Percentiles rank a stretch among this genome's conserved stretches.
These are phyloP conservation scores for Epinotia brunnichana DNA, from an alignment of 2,888 invertebrate genomes.

Conservation along the genomic window DNA sequence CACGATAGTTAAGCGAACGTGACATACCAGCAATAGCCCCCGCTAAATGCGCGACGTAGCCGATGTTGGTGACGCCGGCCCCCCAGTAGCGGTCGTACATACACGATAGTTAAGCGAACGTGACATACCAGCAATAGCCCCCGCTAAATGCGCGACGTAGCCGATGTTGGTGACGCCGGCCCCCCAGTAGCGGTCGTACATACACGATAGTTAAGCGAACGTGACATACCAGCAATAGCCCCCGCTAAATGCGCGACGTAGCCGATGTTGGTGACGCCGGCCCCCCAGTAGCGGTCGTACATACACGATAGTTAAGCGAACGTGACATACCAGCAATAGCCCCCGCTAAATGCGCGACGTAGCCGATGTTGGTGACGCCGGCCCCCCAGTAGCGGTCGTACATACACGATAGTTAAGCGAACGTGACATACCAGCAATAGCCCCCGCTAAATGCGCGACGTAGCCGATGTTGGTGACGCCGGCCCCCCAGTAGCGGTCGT, in stretches of 20 bases:
- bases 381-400: constrained; percentile 92
- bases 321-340: constrained; percentile 89
- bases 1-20: background rate
- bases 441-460: constrained; percentile 96
- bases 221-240: constrained; percentile 89
- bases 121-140: constrained; percentile 91
- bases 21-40: constrained; percentile 93
- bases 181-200: constrained; percentile 93
- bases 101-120: background rate
- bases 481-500: constrained; percentile 90
- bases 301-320: constrained; percentile 61
- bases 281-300: constrained; percentile 91
- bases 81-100: constrained; percentile 93
- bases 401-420: constrained; percentile 61
- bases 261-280: constrained; percentile 90
- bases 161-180: constrained; percentile 91
- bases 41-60: constrained; percentile 96
- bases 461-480: constrained; percentile 93
- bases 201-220: background rate
- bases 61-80: constrained; percentile 89
- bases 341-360: constrained; percentile 97
- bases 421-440: constrained; percentile 88
- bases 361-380: constrained; percentile 91
- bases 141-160: constrained; percentile 96
- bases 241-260: constrained; percentile 98